phyloP scores from a whole-genome alignment of 2,888 invertebrate genomes.

The Troides aeacus region DNA sequence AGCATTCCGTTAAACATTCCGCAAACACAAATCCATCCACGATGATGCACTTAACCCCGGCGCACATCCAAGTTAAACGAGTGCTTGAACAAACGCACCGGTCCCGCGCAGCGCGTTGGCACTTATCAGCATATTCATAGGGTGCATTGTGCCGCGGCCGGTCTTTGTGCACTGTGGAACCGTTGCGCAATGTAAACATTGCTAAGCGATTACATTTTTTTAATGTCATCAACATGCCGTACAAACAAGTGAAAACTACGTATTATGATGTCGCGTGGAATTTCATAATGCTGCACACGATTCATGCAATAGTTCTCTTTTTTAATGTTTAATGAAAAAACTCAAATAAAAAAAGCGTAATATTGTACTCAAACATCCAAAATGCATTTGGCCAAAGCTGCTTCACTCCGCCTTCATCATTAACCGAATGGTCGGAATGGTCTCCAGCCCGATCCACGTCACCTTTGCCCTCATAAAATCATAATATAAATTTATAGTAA shows the following conservation, averaged over 20 bases:
- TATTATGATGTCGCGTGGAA: too few species aligned
- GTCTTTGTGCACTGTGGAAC: slow-evolving; percentile 1
- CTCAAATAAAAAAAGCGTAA: too few species aligned
- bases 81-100: neutral
- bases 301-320: too few species aligned
- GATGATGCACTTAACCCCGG: slow-evolving; percentile 1
- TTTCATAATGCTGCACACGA: too few species aligned
- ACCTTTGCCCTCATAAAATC: too few species aligned
- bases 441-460: too few species aligned
- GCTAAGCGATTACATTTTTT: slow-evolving; percentile 13
- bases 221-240: slow-evolving; percentile 12
- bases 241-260: slow-evolving; percentile 8
- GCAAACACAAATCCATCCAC: slow-evolving; percentile 10
- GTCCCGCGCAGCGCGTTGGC: neutral
- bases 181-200: slow-evolving; percentile 18
- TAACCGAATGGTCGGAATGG: too few species aligned
- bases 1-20: neutral
- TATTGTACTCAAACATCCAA: too few species aligned
- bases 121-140: neutral
- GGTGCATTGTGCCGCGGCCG: neutral
- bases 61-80: neutral
- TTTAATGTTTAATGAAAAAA: too few species aligned
- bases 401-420: too few species aligned
- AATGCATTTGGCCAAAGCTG: too few species aligned
- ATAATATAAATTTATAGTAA: too few species aligned